Base-by-base conservation (phyloP, 2,888 invertebrate genomes). In the Leptinotarsa juncta region DNA sequence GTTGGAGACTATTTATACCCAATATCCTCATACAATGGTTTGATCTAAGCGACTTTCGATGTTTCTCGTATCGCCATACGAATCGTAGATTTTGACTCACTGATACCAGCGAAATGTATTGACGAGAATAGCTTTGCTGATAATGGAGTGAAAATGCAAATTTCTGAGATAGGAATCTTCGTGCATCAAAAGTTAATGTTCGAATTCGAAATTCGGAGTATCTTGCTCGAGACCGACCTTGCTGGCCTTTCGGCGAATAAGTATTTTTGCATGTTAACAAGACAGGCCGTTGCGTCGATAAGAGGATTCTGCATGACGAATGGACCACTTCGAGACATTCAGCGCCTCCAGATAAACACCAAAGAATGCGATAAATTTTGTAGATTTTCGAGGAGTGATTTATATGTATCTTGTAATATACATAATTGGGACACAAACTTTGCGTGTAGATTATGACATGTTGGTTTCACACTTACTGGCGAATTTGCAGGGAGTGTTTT, bases 381-480 rank as follows among this genome's bases (percentile, higher is more conserved):
- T n/a, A 62, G 62, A 62, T 68, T 73, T 65, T 70, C 23, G 60
- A 49, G 15, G 57, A 50, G 75, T 80, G 78, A 82, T 82, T 82
- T 82, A 82, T 81, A 75, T 71, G 67, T 72, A 73, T 71, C 78
- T 70, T 74, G 79, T 78, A 78, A 81, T 76, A 77, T 67, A 65
- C 77, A 81, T 82, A 83, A 83, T 82, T 83, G 81, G 81, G 42
- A 62, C 12, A 62, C 42, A 62, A 32, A 42, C n/a, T 32, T 14
- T 42, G n/a, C 62, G 23, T 57, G 57, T 57, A 20, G 23, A 57
- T 57, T 12, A 1, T 23, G 57, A 4, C 7, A 18, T 10, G 18
- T 57, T 4, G 57, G 20, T 23, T 23, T 57, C 57, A 57, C 57
- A 57, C 57, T 14, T 15, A 57, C 5, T 4, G 23, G 23, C 23